Percentiles rank a stretch among this genome's conserved stretches.
phyloP scores from a whole-genome alignment of 2,888 invertebrate genomes.

The Melanostoma mellinum region DNA sequence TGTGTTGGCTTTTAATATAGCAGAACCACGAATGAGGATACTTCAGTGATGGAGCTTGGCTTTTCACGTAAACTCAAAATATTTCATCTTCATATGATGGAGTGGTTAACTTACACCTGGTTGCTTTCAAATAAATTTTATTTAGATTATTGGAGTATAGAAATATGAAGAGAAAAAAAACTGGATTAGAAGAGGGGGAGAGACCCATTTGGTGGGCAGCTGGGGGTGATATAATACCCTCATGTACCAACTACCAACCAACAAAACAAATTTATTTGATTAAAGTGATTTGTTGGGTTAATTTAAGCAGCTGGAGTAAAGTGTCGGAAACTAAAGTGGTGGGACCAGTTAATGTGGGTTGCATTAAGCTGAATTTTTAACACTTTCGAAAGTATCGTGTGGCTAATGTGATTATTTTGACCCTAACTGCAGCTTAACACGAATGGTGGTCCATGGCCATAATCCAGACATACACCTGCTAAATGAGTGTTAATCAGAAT shows the following conservation, averaged over 20 bases:
- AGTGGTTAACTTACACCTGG: constrained; percentile 40
- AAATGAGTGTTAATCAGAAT: background rate
- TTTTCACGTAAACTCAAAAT: constrained; percentile 31
- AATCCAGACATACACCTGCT: background rate
- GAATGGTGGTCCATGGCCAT: background rate
- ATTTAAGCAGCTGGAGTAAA: constrained; percentile 32
- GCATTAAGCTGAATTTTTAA: constrained; percentile 34
- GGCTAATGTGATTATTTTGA: constrained; percentile 28
- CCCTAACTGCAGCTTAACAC: constrained; percentile 9
- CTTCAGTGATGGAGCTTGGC: background rate
- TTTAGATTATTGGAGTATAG: constrained; percentile 14
- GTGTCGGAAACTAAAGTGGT: background rate
- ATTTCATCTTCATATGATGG: constrained; percentile 26
- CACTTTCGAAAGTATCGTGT: constrained; percentile 63
- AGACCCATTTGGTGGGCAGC: background rate
- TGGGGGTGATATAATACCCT: background rate
- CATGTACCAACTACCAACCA: constrained; percentile 10
- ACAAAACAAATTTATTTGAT: constrained; percentile 36
- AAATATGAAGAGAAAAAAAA: background rate
- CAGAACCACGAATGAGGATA: constrained; percentile 31
- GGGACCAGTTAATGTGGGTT: constrained; percentile 39
- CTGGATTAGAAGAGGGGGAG: constrained; percentile 1
- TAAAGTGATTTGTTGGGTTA: constrained; percentile 51
- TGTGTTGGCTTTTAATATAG: background rate
- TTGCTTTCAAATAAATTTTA: constrained; percentile 25